Conservation (phyloP, 2,797 vertebrate species). For the Diceros bicornis region DNA sequence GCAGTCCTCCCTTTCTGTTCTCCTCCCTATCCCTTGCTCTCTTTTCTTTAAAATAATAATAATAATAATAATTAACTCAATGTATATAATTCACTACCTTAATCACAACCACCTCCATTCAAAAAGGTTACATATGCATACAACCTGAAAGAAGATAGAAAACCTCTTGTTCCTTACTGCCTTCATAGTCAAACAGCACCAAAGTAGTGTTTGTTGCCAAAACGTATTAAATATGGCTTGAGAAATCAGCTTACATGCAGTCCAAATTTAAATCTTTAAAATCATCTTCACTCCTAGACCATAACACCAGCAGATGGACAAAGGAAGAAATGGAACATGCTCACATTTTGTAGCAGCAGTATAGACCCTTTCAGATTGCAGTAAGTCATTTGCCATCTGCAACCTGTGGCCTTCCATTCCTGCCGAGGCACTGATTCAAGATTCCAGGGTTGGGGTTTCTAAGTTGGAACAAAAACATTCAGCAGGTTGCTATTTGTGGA, state of each 20-base stretch:
- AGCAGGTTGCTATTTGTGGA: constrained; percentile 9
- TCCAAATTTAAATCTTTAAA: constrained; percentile 85
- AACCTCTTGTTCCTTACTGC: background rate
- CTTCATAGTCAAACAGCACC: background rate
- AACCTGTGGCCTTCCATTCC: constrained; percentile 86
- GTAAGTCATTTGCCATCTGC: constrained; percentile 86
- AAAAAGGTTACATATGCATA: background rate
- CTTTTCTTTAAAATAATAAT: background rate
- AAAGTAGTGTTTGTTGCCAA: background rate
- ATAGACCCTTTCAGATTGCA: constrained; percentile 86
- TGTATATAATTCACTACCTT: background rate
- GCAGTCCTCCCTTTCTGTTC: background rate
- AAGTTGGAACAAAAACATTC: constrained; percentile 75
- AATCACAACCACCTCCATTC: background rate
- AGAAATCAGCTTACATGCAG: constrained; percentile 83
- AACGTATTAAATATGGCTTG: constrained; percentile 79
- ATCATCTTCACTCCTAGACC: constrained; percentile 82
- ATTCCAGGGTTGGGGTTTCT: constrained; percentile 80
- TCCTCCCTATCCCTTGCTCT: background rate
- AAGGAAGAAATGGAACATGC: constrained; percentile 86
- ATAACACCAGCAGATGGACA: constrained; percentile 88
- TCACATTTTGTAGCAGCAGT: constrained; percentile 87
- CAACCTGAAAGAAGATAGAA: background rate
- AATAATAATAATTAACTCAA: background rate
- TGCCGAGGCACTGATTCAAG: constrained; percentile 87